phyloP scores from a whole-genome alignment of 2,797 vertebrate genomes.

The Xiphophorus birchmanni region DNA sequence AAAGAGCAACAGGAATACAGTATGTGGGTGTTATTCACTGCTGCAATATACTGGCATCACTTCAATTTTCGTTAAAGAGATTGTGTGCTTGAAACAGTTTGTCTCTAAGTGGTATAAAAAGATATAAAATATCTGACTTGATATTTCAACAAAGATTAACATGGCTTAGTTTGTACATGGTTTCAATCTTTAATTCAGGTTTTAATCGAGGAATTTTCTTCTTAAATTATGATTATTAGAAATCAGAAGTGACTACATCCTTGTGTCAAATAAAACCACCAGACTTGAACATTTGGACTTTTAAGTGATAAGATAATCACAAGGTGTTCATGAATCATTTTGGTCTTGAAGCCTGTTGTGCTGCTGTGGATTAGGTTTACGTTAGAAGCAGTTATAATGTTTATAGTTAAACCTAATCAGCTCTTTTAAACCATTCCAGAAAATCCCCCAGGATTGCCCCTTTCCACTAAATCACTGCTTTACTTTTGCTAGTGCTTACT shows the following conservation, averaged over 20 bases:
- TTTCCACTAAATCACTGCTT: background rate
- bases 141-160: background rate
- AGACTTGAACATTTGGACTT: background rate
- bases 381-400: background rate
- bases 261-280: background rate
- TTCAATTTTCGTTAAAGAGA: background rate
- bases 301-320: background rate
- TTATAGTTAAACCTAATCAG: background rate
- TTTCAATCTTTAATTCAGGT: background rate
- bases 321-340: too few relatives aligned
- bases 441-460: background rate
- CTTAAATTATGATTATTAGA: background rate
- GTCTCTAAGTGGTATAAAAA: background rate
- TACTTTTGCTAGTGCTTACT: background rate
- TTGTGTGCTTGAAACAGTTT: constrained; percentile 1
- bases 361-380: background rate
- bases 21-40: constrained; percentile 26
- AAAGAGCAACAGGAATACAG: constrained; percentile 17
- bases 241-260: background rate
- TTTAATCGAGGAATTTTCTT: background rate
- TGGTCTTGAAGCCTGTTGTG: background rate
- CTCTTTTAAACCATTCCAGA: background rate
- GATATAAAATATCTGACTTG: background rate
- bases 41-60: background rate
- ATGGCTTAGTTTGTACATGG: background rate